These are phyloP conservation scores for Aphelenchoides besseyi DNA, from an alignment of 1,140 invertebrate species.

Conservation along the genomic window DNA sequence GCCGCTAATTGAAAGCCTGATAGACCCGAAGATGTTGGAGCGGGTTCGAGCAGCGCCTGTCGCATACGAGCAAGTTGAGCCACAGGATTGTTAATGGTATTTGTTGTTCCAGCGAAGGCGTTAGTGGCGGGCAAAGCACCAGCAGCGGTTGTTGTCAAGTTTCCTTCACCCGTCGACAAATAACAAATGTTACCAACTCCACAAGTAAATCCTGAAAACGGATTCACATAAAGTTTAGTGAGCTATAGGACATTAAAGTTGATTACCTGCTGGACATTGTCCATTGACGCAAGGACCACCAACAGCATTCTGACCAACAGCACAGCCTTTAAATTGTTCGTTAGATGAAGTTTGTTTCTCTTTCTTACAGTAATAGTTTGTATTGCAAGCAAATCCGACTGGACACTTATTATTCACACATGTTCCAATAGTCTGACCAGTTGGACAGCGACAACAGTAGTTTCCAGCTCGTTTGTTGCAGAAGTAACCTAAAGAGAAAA, in stretches of 20 bases:
- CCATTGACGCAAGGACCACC: conserved; percentile 13
- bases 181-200: conserved; percentile 15
- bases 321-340: conserved; percentile 10
- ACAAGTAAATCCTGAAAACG: conserved; percentile 2
- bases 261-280: conserved; percentile 7
- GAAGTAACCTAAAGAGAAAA: not conserved
- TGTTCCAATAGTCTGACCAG: conserved; percentile 34
- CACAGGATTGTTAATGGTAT: conserved; percentile 5
- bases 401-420: conserved; percentile 42
- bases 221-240: not conserved
- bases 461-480: conserved; percentile 19
- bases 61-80: not conserved
- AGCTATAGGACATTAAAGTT: no score
- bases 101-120: not conserved
- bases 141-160: not conserved
- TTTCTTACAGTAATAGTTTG: not conserved
- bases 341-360: not conserved
- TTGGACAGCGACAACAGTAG: conserved; percentile 43
- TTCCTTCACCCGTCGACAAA: not conserved
- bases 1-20: not conserved
- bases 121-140: not conserved
- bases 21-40: not conserved
- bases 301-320: conserved; percentile 18
- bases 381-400: not conserved
- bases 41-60: not conserved